phyloP scores from a whole-genome alignment of 2,797 vertebrate species.

The Emys orbicularis region DNA sequence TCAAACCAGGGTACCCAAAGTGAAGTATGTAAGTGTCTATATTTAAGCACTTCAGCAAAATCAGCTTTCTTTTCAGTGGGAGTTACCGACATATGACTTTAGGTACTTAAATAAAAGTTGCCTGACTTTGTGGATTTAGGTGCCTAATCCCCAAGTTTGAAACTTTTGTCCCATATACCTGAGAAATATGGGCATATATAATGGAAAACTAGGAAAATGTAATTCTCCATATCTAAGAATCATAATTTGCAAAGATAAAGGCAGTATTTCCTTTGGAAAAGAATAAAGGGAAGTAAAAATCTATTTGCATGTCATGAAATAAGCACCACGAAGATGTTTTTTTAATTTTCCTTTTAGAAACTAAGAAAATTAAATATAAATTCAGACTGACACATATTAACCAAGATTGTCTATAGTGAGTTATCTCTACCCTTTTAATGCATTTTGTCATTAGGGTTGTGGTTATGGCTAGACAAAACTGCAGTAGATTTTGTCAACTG shows the following conservation, averaged over 20 bases:
- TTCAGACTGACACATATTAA: not conserved
- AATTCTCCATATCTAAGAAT: not conserved
- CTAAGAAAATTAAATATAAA: not conserved
- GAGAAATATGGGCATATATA: not conserved
- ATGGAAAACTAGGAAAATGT: not conserved
- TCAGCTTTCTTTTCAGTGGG: not conserved
- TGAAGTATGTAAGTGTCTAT: not conserved
- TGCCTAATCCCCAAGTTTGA: not conserved
- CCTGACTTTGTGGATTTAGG: not conserved
- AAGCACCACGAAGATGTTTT: not conserved
- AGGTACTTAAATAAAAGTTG: not conserved
- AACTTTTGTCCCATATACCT: not conserved
- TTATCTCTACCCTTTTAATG: not conserved
- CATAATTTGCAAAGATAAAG: not conserved
- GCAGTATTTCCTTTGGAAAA: not conserved
- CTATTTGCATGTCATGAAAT: not conserved
- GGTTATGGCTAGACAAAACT: conserved; percentile 60
- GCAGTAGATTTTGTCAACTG: conserved; percentile 54
- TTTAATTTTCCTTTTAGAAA: not conserved
- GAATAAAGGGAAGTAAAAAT: not conserved
- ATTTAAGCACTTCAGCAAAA: not conserved
- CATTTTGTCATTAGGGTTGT: conserved; percentile 13
- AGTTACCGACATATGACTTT: not conserved
- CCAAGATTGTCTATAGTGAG: not conserved
- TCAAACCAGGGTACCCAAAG: not conserved